These are phyloP conservation scores for Arenaria interpres DNA, from an alignment of 2,113 vertebrate species.

Conservation along the genomic window DNA sequence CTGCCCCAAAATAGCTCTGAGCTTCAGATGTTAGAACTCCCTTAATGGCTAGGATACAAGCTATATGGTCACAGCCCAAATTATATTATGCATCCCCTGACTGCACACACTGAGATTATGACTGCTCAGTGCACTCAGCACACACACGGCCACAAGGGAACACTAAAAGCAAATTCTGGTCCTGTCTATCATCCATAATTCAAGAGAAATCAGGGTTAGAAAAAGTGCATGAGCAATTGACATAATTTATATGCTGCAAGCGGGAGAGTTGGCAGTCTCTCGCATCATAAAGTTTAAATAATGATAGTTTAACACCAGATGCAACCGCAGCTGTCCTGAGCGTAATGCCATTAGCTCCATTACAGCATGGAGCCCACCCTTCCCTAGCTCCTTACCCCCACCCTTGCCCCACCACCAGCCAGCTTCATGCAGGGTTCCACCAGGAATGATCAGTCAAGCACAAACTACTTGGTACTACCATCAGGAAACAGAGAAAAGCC, in stretches of 20 bases:
- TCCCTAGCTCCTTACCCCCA: slow-evolving; percentile 16
- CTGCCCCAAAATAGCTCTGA: neutral
- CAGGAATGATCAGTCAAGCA: neutral
- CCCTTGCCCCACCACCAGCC: slow-evolving; percentile 13
- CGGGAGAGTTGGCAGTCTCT: slow-evolving; percentile 71
- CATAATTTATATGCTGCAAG: slow-evolving; percentile 79
- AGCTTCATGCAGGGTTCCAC: neutral
- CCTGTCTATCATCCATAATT: slow-evolving; percentile 90
- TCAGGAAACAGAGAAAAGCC: neutral
- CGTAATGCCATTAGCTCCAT: slow-evolving; percentile 83
- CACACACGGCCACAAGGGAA: slow-evolving; percentile 73
- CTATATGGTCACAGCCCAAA: slow-evolving; percentile 56
- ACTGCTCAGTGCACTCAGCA: slow-evolving; percentile 70
- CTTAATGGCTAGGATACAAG: neutral
- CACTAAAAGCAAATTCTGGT: slow-evolving; percentile 85
- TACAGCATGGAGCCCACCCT: slow-evolving; percentile 57
- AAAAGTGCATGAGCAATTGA: slow-evolving; percentile 81
- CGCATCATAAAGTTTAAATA: slow-evolving; percentile 88
- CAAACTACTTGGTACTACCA: neutral
- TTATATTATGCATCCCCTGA: slow-evolving; percentile 58
- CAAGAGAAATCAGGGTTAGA: slow-evolving; percentile 88
- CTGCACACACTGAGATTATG: slow-evolving; percentile 75
- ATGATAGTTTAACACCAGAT: slow-evolving; percentile 75
- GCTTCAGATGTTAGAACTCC: neutral
- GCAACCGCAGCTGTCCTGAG: slow-evolving; percentile 75